phyloP scores from a whole-genome alignment of 1,140 invertebrate species.

The Caligus rogercresseyi region DNA sequence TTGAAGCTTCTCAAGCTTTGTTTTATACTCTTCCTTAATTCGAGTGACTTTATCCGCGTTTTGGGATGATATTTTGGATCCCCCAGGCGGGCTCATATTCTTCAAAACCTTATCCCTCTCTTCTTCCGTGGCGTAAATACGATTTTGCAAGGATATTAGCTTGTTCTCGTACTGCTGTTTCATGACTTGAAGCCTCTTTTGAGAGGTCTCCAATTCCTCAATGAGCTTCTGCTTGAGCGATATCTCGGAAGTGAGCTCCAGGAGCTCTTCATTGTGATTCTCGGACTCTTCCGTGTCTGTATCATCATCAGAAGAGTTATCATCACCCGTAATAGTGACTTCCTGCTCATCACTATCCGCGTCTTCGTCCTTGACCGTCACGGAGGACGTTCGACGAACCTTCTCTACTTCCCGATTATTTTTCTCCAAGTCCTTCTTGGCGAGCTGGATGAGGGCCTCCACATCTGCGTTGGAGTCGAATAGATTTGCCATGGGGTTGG shows the following conservation, averaged over 20 bases:
- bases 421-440: constrained; percentile 44
- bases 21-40: constrained; percentile 76
- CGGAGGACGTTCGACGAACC: constrained; percentile 27
- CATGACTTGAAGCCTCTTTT: constrained; percentile 60
- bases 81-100: constrained; percentile 24
- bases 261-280: constrained; percentile 40
- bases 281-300: constrained; percentile 31
- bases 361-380: constrained; percentile 25
- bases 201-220: constrained; percentile 74
- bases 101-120: constrained; percentile 61
- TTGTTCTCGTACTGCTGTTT: constrained; percentile 85
- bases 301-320: constrained; percentile 26
- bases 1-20: constrained; percentile 61
- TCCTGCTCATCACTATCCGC: constrained; percentile 27
- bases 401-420: constrained; percentile 33
- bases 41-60: constrained; percentile 54
- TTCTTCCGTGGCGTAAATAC: constrained; percentile 71
- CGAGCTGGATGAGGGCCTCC: constrained; percentile 38
- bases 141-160: constrained; percentile 44
- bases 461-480: constrained; percentile 17
- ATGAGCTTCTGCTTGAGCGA: constrained; percentile 80
- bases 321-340: constrained; percentile 26
- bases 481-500: background rate
- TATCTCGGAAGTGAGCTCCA: constrained; percentile 69
- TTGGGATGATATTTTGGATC: constrained; percentile 25